phyloP scores from a whole-genome alignment of 2,797 vertebrate species.

The Acrossocheilus fasciatus region DNA sequence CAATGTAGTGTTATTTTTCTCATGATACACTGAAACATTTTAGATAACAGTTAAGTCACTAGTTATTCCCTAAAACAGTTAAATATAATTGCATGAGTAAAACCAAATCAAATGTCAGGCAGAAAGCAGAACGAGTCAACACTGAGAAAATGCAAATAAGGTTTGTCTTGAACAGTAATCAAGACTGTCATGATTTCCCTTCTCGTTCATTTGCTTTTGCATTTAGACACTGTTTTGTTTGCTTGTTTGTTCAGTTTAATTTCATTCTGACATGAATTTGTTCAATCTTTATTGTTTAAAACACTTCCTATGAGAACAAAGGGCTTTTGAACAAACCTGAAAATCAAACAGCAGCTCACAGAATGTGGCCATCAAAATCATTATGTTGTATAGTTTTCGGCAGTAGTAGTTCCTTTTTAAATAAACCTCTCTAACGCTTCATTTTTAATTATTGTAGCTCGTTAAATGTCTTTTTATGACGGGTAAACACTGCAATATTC shows the following conservation, averaged over 20 bases:
- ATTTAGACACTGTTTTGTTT: conserved; percentile 1
- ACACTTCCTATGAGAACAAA: conserved; percentile 29
- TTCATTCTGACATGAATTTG: conserved; percentile 15
- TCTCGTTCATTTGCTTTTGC: background rate
- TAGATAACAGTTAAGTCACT: background rate
- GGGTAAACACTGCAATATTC: background rate
- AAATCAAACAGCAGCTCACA: conserved; percentile 10
- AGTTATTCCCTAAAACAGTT: background rate
- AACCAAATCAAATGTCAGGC: background rate
- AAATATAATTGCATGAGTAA: background rate
- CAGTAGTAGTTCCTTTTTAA: conserved; percentile 20
- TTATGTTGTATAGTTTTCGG: conserved; percentile 20
- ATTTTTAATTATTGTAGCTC: background rate
- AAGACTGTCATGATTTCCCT: background rate
- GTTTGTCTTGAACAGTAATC: background rate
- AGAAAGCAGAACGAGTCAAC: conserved; percentile 1
- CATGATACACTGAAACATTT: background rate
- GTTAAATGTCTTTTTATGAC: background rate
- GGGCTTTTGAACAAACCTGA: conserved; percentile 37
- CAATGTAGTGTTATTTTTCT: background rate
- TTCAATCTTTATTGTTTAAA: conserved; percentile 48
- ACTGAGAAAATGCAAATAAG: background rate
- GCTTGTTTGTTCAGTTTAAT: background rate
- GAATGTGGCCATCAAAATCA: conserved; percentile 2
- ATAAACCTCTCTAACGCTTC: background rate